A percentile compares a stretch with the other conserved stretches of the same genome.
phyloP scores from a whole-genome alignment of 2,113 vertebrate species.

The Boulengeromyrus knoepffleri region DNA sequence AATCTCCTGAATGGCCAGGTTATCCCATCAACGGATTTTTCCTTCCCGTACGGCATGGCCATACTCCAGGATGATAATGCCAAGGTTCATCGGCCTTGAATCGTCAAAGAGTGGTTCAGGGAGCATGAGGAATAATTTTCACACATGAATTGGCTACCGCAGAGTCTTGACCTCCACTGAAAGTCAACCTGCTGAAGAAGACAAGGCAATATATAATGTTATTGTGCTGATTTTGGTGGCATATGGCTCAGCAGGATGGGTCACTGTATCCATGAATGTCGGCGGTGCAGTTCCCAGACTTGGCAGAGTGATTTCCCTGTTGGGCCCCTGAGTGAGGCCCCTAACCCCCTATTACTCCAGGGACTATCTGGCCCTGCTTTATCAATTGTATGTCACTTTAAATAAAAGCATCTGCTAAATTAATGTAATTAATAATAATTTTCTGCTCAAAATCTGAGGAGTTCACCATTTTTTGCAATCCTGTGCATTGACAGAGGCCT shows the following conservation, averaged over 20 bases:
- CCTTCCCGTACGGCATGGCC: no score
- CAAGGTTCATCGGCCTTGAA: no score
- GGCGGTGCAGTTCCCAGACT: not conserved
- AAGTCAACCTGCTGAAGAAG: no score
- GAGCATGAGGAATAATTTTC: no score
- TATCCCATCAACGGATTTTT: no score
- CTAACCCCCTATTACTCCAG: not conserved
- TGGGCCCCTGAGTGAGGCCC: not conserved
- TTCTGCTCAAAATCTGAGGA: not conserved
- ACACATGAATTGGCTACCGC: no score
- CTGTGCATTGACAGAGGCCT: not conserved
- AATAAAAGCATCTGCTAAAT: not conserved
- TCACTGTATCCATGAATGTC: not conserved
- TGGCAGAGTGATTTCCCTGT: not conserved
- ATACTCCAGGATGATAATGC: no score
- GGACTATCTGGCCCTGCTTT: not conserved
- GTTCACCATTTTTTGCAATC: not conserved
- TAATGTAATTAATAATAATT: not conserved
- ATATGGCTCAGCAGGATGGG: not conserved
- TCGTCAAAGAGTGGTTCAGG: no score
- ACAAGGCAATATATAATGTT: not conserved
- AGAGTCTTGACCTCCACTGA: no score
- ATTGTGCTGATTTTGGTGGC: not conserved
- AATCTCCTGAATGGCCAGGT: no score
- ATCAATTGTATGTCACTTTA: not conserved